These are phyloP conservation scores for Neodiprion virginianus DNA, from an alignment of 1,140 invertebrate species.

Conservation along the genomic window DNA sequence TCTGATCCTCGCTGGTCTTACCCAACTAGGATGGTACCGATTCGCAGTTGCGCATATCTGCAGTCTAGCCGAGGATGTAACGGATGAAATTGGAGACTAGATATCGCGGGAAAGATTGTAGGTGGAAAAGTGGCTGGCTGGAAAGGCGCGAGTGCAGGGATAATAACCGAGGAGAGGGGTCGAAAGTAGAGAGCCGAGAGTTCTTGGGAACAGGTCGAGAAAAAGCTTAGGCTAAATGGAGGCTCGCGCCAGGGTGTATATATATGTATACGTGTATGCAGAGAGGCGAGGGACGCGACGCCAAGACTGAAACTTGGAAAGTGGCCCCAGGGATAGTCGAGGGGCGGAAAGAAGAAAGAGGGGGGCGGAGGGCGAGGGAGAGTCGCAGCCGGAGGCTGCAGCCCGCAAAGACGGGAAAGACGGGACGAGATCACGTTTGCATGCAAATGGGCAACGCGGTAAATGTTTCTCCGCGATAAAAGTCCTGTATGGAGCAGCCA, in stretches of 20 bases:
- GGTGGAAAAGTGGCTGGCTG: too few species aligned
- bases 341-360: constrained; percentile 21
- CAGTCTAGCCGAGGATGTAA: too few species aligned
- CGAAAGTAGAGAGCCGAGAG: background rate
- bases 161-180: too few species aligned
- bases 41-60: too few species aligned
- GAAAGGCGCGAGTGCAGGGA: too few species aligned
- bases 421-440: constrained; percentile 44
- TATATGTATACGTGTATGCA: background rate
- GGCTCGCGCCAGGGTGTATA: background rate
- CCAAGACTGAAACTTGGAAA: constrained; percentile 18
- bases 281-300: background rate
- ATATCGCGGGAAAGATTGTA: too few species aligned
- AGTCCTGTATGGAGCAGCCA: constrained; percentile 41
- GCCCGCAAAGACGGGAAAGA: constrained; percentile 27
- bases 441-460: constrained; percentile 46
- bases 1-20: too few species aligned
- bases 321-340: constrained; percentile 13
- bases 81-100: too few species aligned
- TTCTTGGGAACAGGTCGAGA: background rate
- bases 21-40: too few species aligned
- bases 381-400: constrained; percentile 1
- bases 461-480: constrained; percentile 52
- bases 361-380: background rate
- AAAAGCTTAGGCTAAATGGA: constrained; percentile 3